Evolutionary conservation across 2,797 vertebrate genomes (phyloP).

Genomic region (Pachyuromys duprasi): DNA sequence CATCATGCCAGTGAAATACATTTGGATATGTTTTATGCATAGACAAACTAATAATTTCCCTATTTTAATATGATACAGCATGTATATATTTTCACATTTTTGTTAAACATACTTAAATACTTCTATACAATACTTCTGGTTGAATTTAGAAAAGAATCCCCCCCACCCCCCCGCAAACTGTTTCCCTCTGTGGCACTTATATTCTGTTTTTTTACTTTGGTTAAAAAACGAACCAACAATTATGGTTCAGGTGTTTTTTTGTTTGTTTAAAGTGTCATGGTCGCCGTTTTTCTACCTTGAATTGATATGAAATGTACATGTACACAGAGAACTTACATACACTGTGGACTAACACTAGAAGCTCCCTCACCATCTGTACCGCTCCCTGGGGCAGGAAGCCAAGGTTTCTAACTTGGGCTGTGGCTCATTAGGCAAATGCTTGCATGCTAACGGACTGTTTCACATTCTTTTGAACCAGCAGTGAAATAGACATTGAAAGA

Average conservation of each 20-base stretch:
- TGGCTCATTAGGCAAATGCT: slow-evolving; percentile 29
- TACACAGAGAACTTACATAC: slow-evolving; percentile 37
- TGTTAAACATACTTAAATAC: slow-evolving; percentile 5
- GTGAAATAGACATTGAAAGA: slow-evolving; percentile 37
- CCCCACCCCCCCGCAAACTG: not conserved
- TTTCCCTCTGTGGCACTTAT: not conserved
- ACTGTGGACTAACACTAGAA: not conserved
- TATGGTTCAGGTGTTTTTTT: not conserved
- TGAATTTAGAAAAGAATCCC: not conserved
- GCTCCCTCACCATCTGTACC: slow-evolving; percentile 30
- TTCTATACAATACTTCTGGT: not conserved
- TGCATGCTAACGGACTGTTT: not conserved
- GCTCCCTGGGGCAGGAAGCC: not conserved
- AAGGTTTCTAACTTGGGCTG: slow-evolving; percentile 18
- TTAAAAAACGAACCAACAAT: not conserved
- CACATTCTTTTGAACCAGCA: slow-evolving; percentile 15
- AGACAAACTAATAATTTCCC: slow-evolving; percentile 35
- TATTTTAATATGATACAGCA: slow-evolving; percentile 9
- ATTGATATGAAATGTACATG: slow-evolving; percentile 48
- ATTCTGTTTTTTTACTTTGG: slow-evolving; percentile 5
- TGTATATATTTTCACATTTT: slow-evolving; percentile 21
- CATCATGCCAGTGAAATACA: slow-evolving; percentile 30
- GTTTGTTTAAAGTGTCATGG: slow-evolving; percentile 24
- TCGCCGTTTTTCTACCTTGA: slow-evolving; percentile 21
- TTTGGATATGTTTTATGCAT: not conserved